A percentile compares a stretch with the other conserved stretches of the same genome.
These are phyloP conservation scores for Thysanoteuthis rhombus DNA, from an alignment of 2,888 invertebrate genomes.

Conservation along the genomic window DNA sequence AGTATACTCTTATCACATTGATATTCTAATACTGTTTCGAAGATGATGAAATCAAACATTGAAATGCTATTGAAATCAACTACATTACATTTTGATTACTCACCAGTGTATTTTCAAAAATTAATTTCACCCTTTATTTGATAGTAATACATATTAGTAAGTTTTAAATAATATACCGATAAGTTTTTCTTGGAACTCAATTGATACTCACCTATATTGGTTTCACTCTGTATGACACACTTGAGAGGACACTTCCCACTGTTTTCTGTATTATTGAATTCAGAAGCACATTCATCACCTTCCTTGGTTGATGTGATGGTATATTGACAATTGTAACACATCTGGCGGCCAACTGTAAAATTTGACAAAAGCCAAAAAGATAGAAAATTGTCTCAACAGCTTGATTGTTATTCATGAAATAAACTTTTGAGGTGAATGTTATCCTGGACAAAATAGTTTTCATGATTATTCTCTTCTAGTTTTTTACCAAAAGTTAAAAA, in stretches of 20 bases:
- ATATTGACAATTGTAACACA: slow-evolving; percentile 28
- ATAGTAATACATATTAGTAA: too few relatives aligned
- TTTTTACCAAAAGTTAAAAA: too few relatives aligned
- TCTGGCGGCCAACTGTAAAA: neutral
- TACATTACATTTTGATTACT: too few relatives aligned
- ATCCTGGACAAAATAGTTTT: neutral
- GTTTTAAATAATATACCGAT: too few relatives aligned
- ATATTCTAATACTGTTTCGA: too few relatives aligned
- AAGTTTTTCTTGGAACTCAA: too few relatives aligned
- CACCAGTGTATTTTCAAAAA: too few relatives aligned
- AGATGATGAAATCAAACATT: too few relatives aligned
- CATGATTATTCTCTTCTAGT: too few relatives aligned
- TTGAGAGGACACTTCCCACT: neutral
- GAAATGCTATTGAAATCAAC: too few relatives aligned
- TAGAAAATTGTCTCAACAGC: neutral
- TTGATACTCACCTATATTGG: neutral
- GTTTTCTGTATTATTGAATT: neutral
- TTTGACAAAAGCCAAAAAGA: neutral
- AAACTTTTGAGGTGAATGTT: neutral
- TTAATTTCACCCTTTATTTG: too few relatives aligned
- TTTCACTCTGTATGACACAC: neutral
- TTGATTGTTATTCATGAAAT: neutral
- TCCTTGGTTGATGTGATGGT: slow-evolving; percentile 19
- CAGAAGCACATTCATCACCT: neutral
- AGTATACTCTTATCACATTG: too few relatives aligned